These are phyloP conservation scores for Meloe dianella DNA, from an alignment of 2,888 invertebrate genomes.

Conservation along the genomic window DNA sequence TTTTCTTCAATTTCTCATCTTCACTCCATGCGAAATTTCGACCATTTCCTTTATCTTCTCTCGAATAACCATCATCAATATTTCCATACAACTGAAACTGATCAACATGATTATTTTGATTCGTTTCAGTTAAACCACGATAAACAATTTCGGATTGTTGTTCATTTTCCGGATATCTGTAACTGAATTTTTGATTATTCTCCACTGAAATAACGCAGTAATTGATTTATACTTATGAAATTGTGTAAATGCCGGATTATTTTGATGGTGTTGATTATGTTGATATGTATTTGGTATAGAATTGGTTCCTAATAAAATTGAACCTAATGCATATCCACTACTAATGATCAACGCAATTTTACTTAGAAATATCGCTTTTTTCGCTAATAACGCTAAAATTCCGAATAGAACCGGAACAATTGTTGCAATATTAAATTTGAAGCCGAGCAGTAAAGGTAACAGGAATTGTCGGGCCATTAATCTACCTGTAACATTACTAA, in stretches of 20 bases:
- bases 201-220: background rate
- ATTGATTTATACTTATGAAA: constrained; percentile 10
- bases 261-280: constrained; percentile 25
- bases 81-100: constrained; percentile 42
- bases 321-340: constrained; percentile 69
- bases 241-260: constrained; percentile 22
- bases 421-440: constrained; percentile 80
- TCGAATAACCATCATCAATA: constrained; percentile 31
- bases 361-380: constrained; percentile 77
- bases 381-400: constrained; percentile 72
- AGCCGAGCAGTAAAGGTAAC: constrained; percentile 78
- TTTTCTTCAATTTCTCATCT: constrained; percentile 48
- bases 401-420: constrained; percentile 77
- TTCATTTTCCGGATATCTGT: constrained; percentile 47
- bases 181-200: constrained; percentile 17
- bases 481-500: constrained; percentile 66
- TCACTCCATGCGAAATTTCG: constrained; percentile 59
- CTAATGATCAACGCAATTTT: constrained; percentile 76
- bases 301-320: constrained; percentile 49
- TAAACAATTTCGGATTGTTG: constrained; percentile 54
- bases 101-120: constrained; percentile 50
- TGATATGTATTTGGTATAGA: constrained; percentile 19
- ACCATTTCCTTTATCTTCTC: constrained; percentile 39
- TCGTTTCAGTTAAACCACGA: constrained; percentile 42
- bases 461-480: constrained; percentile 73